Evolutionary conservation across 2,888 invertebrate species (phyloP).

Genomic region (Megastigmus dorsalis): DNA sequence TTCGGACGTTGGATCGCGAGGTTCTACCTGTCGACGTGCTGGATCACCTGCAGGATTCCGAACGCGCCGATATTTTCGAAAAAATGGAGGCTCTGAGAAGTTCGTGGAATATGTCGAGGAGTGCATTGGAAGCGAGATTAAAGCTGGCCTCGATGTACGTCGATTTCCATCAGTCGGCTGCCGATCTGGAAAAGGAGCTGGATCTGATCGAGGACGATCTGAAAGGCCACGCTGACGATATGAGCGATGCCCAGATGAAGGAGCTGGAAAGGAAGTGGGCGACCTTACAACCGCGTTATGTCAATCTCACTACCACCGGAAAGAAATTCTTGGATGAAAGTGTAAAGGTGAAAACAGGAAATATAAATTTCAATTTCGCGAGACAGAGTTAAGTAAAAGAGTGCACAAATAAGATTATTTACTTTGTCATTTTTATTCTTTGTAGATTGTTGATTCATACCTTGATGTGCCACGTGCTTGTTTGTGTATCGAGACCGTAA

Average conservation of each 20-base stretch:
- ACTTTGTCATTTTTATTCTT: background rate
- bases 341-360: constrained; percentile 77
- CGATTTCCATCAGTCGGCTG: constrained; percentile 83
- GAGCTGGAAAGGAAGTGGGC: constrained; percentile 81
- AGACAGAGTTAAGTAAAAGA: too few species aligned
- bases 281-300: constrained; percentile 79
- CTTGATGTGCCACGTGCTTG: constrained; percentile 82
- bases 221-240: constrained; percentile 75
- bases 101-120: constrained; percentile 80
- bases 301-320: constrained; percentile 81
- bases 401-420: too few species aligned
- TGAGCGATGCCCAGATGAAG: constrained; percentile 76
- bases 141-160: constrained; percentile 82
- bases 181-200: constrained; percentile 80
- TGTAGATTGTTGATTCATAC: constrained; percentile 81
- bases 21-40: constrained; percentile 76
- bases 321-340: constrained; percentile 81
- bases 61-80: constrained; percentile 78
- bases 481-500: constrained; percentile 81
- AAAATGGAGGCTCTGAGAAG: constrained; percentile 80
- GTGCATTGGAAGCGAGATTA: constrained; percentile 79
- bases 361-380: constrained; percentile 49
- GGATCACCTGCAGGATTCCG: constrained; percentile 80
- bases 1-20: constrained; percentile 71
- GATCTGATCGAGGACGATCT: constrained; percentile 80